These are phyloP conservation scores for Scortum barcoo DNA, from an alignment of 2,113 vertebrate species.

Conservation along the genomic window DNA sequence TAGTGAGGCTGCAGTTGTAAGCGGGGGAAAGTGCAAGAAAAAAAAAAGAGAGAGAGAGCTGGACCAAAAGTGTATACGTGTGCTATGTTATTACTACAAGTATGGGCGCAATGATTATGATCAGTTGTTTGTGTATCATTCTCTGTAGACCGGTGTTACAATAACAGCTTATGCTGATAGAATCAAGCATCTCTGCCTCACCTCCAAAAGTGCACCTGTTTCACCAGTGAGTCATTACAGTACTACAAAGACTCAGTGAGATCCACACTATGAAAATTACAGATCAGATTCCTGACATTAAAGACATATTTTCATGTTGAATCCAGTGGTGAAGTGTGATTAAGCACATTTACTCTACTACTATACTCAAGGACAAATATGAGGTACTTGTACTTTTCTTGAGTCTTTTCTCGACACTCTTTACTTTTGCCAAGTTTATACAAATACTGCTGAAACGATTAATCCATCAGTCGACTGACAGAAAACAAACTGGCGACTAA, in stretches of 20 bases:
- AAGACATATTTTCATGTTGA: not conserved
- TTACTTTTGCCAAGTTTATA: too few relatives aligned
- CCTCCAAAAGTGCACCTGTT: not conserved
- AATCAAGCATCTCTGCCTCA: slow-evolving; percentile 3
- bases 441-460: too few relatives aligned
- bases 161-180: not conserved
- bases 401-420: too few relatives aligned
- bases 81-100: not conserved
- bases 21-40: not conserved
- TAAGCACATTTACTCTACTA: too few relatives aligned
- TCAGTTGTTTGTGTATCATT: not conserved
- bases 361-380: too few relatives aligned
- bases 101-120: not conserved
- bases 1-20: not conserved
- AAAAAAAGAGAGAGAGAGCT: not conserved
- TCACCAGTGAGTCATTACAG: not conserved
- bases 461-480: too few relatives aligned
- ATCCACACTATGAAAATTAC: not conserved
- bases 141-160: not conserved
- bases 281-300: not conserved
- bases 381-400: too few relatives aligned
- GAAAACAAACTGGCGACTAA: too few relatives aligned
- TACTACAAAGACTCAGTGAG: not conserved
- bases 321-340: too few relatives aligned
- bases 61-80: not conserved